Conservation (phyloP, 2,797 vertebrate genomes). For the Acanthornis magna region DNA sequence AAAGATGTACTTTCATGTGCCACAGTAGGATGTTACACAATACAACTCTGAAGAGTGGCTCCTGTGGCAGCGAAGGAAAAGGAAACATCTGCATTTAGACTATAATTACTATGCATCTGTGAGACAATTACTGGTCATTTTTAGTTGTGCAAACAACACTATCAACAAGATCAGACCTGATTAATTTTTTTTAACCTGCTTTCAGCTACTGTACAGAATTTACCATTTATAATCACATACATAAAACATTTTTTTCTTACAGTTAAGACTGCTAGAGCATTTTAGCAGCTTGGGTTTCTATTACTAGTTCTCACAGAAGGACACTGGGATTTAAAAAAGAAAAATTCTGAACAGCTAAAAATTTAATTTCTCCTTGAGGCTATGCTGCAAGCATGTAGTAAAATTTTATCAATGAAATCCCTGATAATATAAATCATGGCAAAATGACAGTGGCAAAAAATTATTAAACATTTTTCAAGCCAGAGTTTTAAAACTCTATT, state of each 20-base stretch:
- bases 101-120: slow-evolving; percentile 8
- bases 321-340: background rate
- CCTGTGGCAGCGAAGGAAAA: slow-evolving; percentile 49
- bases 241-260: background rate
- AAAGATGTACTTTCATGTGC: slow-evolving; percentile 15
- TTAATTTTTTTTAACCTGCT: background rate
- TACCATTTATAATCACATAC: background rate
- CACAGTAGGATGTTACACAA: slow-evolving; percentile 54
- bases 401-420: background rate
- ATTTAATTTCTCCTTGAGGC: background rate
- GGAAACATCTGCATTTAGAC: slow-evolving; percentile 67
- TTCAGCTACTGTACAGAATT: background rate
- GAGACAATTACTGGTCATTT: slow-evolving; percentile 50
- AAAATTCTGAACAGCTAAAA: background rate
- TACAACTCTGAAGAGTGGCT: background rate
- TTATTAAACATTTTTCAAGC: background rate
- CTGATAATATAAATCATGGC: background rate
- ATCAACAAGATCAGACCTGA: background rate
- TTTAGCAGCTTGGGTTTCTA: background rate
- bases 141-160: background rate
- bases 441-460: background rate
- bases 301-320: background rate
- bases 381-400: background rate
- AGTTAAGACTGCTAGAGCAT: background rate
- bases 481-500: background rate